Base-by-base conservation (phyloP, 2,797 vertebrate species). In the Pseudochromis fuscus region DNA sequence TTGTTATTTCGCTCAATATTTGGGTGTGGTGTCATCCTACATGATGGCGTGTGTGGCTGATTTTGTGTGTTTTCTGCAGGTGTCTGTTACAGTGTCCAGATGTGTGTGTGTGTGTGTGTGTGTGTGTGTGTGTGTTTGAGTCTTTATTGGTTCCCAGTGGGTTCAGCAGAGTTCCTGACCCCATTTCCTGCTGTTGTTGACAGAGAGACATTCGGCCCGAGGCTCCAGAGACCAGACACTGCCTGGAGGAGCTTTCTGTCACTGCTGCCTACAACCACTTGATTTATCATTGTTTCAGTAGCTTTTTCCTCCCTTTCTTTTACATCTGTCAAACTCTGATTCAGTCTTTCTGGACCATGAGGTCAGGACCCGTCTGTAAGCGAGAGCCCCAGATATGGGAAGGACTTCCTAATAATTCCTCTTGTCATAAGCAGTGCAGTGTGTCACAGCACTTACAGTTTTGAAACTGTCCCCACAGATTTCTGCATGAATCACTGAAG, bases 111-210 rank as follows among this genome's bases (percentile, higher is more conserved):
- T 45, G 23, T 52, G 18, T 61, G 63, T n/a, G 45, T 71, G 52
- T 61, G 40, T 52, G 46, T 70, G 31, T 60, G 44, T 33, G 57
- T 1, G 28, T 59, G 49, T 76, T 31, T 56, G 50, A 65, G 52
- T 65, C 59, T 78, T 81, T 81, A 82, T 83, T 82, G 72, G 70
- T 75, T 89, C 83, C 72, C 79, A 79, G 67, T 72, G 83, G 85
- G 83, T 85, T 55, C 11, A 75, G 62, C 71, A 76, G 69, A 85
- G 89, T 79, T 89, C 85, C 74, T 82, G 88, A 91, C 91, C 89
- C 80, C 58, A 77, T 88, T 90, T 92, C 87, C 83, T 87, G 82
- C 66, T 52, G 66, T 85, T 86, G 81, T 87, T 85, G 78, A 87
- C 71, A 75, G 61, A 80, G 48, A 85, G 75, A 77, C 79, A 56